Base-by-base conservation (phyloP, 2,888 invertebrate genomes). In the Phortica magna region DNA sequence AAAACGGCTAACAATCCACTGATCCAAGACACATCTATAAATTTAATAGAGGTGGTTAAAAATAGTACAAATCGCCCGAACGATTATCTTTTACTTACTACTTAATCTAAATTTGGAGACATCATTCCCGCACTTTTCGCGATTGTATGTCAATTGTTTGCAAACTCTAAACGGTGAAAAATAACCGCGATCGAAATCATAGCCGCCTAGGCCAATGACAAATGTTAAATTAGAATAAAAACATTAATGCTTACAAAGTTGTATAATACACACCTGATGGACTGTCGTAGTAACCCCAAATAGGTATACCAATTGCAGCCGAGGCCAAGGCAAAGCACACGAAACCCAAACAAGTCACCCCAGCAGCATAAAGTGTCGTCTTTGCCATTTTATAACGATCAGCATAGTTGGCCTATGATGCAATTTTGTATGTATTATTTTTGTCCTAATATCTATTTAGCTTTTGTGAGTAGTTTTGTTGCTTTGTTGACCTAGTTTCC, bases 161-260 rank as follows among this genome's bases (percentile, higher is more conserved):
- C 97, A 97, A 78, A 96, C 95, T 88, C 95, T 95, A 95, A 97
- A 97, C 89, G 96, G 97, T 79, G 97, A 96, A 90, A 97, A 97
- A 92, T 97, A 97, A 67, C 97, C 97, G 82, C 94, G 94, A 91
- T 97, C 97, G 86, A 94, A 94, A 87, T 94, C 95, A 83, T 90
- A 91, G 79, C 88, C 88, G 80, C 83, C 88, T 88, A 57, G 14
- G 42, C 43, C 7, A 41, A 41, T 53, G 14, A 73, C 9, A 71
- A 31, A 41, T 61, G 14, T 83, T 83, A 79, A 79, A 73, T 67
- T 9, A 48, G 48, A 12, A 48, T 3, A 48, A 48, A 48, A 2
- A 12, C 9, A 2, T 9, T 2, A 48, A 48, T 9, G 14, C 7
- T 48, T 12, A 48, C 7, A 48, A 48, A 14, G 1, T 12, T 48